A percentile compares a stretch with the other conserved stretches of the same genome.
phyloP scores from a whole-genome alignment of 2,113 vertebrate genomes.

The Colossoma macropomum region DNA sequence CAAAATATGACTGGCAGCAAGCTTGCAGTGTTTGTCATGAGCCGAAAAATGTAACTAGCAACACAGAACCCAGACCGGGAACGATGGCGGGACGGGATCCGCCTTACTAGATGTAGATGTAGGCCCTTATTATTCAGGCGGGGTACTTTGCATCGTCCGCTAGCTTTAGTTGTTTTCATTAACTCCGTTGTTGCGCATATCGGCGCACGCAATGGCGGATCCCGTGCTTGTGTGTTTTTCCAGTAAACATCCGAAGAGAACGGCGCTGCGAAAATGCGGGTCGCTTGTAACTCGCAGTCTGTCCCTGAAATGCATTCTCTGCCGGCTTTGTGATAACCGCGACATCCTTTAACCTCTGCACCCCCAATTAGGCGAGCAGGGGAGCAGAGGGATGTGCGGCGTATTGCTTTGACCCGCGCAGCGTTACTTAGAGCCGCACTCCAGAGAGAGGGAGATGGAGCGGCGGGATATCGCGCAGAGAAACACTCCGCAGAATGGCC shows the following conservation, averaged over 20 bases:
- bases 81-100: not conserved
- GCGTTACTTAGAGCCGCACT: constrained; percentile 65
- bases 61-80: constrained; percentile 19
- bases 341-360: constrained; percentile 77
- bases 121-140: constrained; percentile 24
- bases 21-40: constrained; percentile 68
- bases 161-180: constrained; percentile 24
- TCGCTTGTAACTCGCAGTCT: constrained; percentile 65
- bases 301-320: constrained; percentile 69
- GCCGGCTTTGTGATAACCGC: constrained; percentile 74
- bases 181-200: not conserved
- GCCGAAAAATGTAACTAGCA: constrained; percentile 61
- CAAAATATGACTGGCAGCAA: constrained; percentile 76
- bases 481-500: constrained; percentile 73
- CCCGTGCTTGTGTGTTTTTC: constrained; percentile 13
- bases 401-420: constrained; percentile 72
- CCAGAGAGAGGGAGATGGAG: constrained; percentile 72
- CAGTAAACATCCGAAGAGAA: constrained; percentile 57
- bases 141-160: not conserved
- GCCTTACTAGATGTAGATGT: too few species aligned
- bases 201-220: constrained; percentile 2
- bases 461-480: constrained; percentile 73
- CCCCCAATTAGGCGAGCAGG: constrained; percentile 74
- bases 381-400: constrained; percentile 28
- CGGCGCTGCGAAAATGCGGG: constrained; percentile 70